These are phyloP conservation scores for Slavum lentiscoides DNA, from an alignment of 2,888 invertebrate genomes.

Conservation along the genomic window DNA sequence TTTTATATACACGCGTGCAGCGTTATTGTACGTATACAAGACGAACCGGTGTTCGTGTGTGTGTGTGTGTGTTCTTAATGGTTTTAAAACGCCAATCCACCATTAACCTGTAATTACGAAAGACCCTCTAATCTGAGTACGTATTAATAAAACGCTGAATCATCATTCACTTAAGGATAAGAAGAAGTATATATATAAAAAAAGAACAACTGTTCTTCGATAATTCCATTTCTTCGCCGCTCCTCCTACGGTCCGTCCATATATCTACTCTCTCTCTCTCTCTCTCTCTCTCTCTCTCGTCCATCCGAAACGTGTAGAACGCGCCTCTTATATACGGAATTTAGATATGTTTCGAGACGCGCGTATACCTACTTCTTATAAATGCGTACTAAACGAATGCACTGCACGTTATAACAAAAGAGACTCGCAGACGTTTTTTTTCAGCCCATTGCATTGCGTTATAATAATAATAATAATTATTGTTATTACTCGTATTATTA, in stretches of 20 bases:
- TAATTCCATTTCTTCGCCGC: background rate
- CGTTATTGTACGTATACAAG: background rate
- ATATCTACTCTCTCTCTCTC: background rate
- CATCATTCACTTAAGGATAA: slow-evolving; percentile 43
- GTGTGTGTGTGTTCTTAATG: slow-evolving; percentile 36
- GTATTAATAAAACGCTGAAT: slow-evolving; percentile 49
- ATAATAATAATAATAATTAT: background rate
- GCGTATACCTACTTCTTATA: background rate
- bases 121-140: slow-evolving; percentile 49
- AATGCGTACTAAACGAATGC: background rate
- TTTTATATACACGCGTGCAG: slow-evolving; percentile 10
- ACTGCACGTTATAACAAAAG: slow-evolving; percentile 10
- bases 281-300: background rate
- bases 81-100: slow-evolving; percentile 51
- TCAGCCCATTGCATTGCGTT: background rate
- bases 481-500: slow-evolving; percentile 6
- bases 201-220: slow-evolving; percentile 41
- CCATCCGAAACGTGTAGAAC: background rate
- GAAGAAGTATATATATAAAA: background rate
- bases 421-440: slow-evolving; percentile 9
- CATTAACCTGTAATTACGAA: slow-evolving; percentile 51
- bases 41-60: background rate
- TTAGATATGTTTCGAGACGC: slow-evolving; percentile 2
- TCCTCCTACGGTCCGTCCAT: background rate
- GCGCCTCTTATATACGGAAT: background rate